Evolutionary conservation across 2,113 vertebrate genomes (phyloP).

Genomic region (Sylvietta virens): DNA sequence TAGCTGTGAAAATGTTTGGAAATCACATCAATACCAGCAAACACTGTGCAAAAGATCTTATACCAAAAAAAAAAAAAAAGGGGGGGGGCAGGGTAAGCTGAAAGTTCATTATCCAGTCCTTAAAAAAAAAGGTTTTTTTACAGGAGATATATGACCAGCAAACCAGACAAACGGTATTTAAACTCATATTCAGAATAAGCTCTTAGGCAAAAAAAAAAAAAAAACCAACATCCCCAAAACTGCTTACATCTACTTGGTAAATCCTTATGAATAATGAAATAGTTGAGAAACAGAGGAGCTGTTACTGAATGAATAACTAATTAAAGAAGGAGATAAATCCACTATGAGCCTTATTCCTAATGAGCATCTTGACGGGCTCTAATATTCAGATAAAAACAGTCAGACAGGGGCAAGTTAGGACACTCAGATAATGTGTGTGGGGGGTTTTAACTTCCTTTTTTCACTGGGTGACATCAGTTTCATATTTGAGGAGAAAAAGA

Average conservation of each 20-base stretch:
- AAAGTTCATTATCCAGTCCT: constrained; percentile 21
- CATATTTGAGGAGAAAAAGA: background rate
- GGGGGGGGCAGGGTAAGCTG: background rate
- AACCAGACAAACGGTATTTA: background rate
- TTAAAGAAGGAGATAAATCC: constrained; percentile 29
- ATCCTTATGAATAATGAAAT: constrained; percentile 44
- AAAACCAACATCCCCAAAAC: background rate
- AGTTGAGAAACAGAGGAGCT: background rate
- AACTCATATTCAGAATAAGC: background rate
- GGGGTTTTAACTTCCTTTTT: background rate
- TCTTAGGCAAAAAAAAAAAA: background rate
- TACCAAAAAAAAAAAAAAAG: background rate
- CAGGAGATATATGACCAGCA: background rate
- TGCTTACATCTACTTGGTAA: background rate
- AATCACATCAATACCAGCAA: background rate
- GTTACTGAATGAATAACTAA: constrained; percentile 35
- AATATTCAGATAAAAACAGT: background rate
- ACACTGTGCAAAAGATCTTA: background rate
- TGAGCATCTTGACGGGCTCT: background rate
- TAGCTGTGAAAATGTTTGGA: background rate
- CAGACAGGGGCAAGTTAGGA: background rate
- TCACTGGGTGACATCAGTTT: background rate
- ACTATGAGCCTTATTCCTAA: background rate
- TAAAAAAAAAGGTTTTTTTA: too few relatives aligned
- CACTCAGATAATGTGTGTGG: background rate